Evolutionary conservation across 1,140 invertebrate genomes (phyloP).

Genomic region (Drosophila lowei): DNA sequence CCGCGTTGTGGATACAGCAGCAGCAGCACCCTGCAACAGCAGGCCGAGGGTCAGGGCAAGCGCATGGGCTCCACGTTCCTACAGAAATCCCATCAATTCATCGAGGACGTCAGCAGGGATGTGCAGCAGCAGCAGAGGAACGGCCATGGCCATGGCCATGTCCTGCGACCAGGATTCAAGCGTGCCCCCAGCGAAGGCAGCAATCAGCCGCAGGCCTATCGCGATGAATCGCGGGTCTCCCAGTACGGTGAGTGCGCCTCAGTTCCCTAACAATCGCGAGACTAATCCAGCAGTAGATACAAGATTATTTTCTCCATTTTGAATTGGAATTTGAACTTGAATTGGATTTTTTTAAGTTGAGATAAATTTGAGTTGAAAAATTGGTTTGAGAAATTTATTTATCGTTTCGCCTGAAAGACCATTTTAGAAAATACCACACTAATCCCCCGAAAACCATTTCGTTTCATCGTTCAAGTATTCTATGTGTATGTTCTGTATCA

Average conservation of each 20-base stretch:
- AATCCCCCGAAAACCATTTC: conserved; percentile 1
- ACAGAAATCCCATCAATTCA: conserved; percentile 88
- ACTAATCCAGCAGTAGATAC: conserved; percentile 14
- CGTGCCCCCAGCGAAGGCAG: conserved; percentile 81
- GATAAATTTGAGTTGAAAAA: conserved; percentile 8
- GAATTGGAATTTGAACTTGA: conserved; percentile 3
- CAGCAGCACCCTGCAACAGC: conserved; percentile 77
- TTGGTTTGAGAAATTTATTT: conserved; percentile 60
- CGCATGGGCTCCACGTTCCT: conserved; percentile 89
- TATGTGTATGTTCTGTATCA: conserved; percentile 40
- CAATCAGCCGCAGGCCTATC: conserved; percentile 86
- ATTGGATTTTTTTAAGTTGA: background rate
- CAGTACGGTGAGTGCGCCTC: conserved; percentile 87
- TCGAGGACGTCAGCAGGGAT: conserved; percentile 87
- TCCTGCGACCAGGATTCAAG: conserved; percentile 85
- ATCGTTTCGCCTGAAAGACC: conserved; percentile 1
- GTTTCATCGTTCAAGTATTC: background rate
- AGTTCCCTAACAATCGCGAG: background rate
- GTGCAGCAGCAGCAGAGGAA: conserved; percentile 80
- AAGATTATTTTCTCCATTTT: conserved; percentile 17
- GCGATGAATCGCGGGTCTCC: conserved; percentile 87
- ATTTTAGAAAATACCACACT: conserved; percentile 11
- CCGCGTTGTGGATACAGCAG: conserved; percentile 86
- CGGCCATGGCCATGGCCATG: conserved; percentile 15
- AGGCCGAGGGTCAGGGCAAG: conserved; percentile 83